A percentile compares a stretch with the other conserved stretches of the same genome.
phyloP scores from a whole-genome alignment of 2,113 vertebrate genomes.

The Pionites leucogaster region DNA sequence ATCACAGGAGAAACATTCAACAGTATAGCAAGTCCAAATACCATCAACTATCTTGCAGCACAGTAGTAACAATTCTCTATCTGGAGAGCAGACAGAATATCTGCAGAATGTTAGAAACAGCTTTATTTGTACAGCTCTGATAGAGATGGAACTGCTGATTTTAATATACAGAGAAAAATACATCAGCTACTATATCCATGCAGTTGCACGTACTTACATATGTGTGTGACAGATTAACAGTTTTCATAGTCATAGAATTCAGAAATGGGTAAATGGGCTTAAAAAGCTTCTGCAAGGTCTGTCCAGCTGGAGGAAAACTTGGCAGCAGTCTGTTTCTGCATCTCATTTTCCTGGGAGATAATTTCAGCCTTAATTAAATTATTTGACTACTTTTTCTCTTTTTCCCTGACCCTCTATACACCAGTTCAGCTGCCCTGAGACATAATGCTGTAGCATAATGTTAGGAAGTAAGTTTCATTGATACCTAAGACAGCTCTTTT shows the following conservation, averaged over 20 bases:
- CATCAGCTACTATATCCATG: not conserved
- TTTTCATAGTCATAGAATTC: not conserved
- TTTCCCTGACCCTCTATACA: not conserved
- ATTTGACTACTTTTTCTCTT: not conserved
- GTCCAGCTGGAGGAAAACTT: not conserved
- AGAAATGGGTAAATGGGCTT: not conserved
- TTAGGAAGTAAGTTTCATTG: not conserved
- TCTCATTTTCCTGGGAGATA: not conserved
- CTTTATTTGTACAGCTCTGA: conserved; percentile 27
- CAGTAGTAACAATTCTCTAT: conserved; percentile 20
- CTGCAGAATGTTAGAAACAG: conserved; percentile 21
- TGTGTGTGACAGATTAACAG: not conserved
- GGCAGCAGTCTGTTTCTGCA: not conserved
- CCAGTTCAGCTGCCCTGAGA: not conserved
- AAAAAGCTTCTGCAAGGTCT: not conserved
- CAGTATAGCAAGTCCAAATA: conserved; percentile 43
- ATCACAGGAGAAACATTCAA: conserved; percentile 49
- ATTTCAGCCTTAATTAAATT: not conserved
- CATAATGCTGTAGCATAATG: not conserved
- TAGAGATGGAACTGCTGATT: not conserved
- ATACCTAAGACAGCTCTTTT: not conserved
- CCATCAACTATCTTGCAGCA: not conserved
- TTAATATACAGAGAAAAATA: not conserved
- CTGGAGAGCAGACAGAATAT: conserved; percentile 18
- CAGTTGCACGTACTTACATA: not conserved